Percentiles rank a stretch among this genome's conserved stretches.
These are phyloP conservation scores for Ctenomys sociabilis DNA, from an alignment of 2,113 vertebrate genomes.

Conservation along the genomic window DNA sequence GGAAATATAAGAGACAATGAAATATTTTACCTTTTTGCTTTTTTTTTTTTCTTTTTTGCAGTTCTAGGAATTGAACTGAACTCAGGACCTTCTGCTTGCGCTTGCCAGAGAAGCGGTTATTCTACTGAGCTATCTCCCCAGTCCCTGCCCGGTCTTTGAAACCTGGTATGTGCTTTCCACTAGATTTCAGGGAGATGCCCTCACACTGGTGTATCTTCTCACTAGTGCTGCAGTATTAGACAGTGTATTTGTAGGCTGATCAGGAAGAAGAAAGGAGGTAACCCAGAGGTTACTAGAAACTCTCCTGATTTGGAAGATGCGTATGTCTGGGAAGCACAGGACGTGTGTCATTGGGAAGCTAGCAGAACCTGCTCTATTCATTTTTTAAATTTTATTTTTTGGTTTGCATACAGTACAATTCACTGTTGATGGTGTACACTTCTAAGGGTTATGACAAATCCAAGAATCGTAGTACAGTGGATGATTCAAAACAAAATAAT, in stretches of 20 bases:
- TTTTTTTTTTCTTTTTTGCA: too few relatives aligned
- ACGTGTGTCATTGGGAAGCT: neutral
- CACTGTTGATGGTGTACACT: neutral
- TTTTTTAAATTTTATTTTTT: neutral
- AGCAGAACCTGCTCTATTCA: neutral
- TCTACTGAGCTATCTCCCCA: too few relatives aligned
- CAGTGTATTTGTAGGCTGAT: neutral
- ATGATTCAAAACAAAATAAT: neutral
- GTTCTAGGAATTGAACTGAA: too few relatives aligned
- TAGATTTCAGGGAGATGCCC: neutral
- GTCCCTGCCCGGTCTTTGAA: neutral
- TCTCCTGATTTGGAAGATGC: neutral
- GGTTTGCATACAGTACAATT: neutral
- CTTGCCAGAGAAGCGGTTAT: too few relatives aligned
- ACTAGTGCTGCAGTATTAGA: neutral
- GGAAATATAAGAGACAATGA: neutral
- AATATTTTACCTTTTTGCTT: neutral
- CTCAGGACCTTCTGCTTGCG: too few relatives aligned
- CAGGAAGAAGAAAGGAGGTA: neutral
- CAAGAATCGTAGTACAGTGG: neutral
- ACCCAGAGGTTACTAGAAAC: neutral
- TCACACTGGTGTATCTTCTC: neutral
- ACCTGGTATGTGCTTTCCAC: neutral
- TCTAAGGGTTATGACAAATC: neutral
- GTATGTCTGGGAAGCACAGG: neutral